Evolutionary conservation across 2,888 invertebrate species (phyloP).

Genomic region (Drosophila robusta): DNA sequence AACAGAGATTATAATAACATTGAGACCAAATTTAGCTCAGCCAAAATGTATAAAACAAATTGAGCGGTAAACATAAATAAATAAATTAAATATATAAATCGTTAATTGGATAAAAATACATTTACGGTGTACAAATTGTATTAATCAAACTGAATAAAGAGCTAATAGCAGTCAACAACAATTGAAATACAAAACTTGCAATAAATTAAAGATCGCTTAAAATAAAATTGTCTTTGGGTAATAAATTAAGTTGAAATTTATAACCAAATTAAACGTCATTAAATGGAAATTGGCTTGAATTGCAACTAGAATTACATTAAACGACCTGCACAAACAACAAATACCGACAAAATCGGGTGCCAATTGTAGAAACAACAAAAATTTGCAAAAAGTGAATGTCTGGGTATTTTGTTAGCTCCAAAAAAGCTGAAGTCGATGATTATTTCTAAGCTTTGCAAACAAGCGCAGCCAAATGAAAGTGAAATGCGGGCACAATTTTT

Average conservation of each 20-base stretch:
- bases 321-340: slow-evolving; percentile 9
- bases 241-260: slow-evolving; percentile 9
- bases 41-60: not conserved
- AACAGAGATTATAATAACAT: not conserved
- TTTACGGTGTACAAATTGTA: not conserved
- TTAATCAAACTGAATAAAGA: not conserved
- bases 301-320: slow-evolving; percentile 15
- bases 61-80: not conserved
- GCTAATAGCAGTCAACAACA: not conserved
- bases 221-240: not conserved
- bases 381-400: slow-evolving; percentile 52
- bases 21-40: not conserved
- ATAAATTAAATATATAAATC: not conserved
- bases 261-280: not conserved
- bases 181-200: not conserved
- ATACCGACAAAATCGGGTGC: slow-evolving; percentile 3
- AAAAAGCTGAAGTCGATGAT: slow-evolving; percentile 16
- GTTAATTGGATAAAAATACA: not conserved
- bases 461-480: slow-evolving; percentile 46
- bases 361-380: slow-evolving; percentile 3
- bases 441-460: slow-evolving; percentile 40
- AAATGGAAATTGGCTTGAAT: slow-evolving; percentile 11
- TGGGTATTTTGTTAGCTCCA: slow-evolving; percentile 14
- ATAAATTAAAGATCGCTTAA: slow-evolving; percentile 10
- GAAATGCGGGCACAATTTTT: slow-evolving; percentile 52